phyloP scores from a whole-genome alignment of 2,113 vertebrate genomes.

The Hypocryptadius cinnamomeus region DNA sequence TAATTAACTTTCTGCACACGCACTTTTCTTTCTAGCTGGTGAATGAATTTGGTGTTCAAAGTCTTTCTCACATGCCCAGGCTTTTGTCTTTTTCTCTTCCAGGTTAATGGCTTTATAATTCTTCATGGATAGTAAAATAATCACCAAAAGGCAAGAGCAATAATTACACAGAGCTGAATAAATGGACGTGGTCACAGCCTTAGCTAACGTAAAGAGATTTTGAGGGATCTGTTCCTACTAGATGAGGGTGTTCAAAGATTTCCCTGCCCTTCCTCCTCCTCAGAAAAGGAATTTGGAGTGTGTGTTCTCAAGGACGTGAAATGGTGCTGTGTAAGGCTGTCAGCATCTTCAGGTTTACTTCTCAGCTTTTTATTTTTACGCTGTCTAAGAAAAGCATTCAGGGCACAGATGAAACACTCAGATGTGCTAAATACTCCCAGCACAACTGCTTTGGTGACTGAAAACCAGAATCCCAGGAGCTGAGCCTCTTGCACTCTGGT shows the following conservation, averaged over 20 bases:
- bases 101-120: conserved; percentile 1
- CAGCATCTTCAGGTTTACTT: not conserved
- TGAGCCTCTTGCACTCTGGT: fast-evolving
- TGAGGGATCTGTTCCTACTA: not conserved
- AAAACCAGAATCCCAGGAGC: not conserved
- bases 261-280: not conserved
- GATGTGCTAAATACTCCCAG: not conserved
- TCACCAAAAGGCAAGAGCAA: not conserved
- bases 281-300: not conserved
- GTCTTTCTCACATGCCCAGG: not conserved
- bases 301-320: not conserved
- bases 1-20: not conserved
- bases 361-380: not conserved
- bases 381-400: not conserved
- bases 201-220: not conserved
- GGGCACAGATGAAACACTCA: not conserved
- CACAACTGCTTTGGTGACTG: not conserved
- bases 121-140: conserved; percentile 6
- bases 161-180: not conserved
- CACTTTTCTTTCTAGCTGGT: not conserved
- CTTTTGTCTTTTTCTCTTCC: conserved; percentile 13
- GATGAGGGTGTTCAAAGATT: not conserved
- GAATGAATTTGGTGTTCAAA: conserved; percentile 36
- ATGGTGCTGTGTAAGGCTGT: not conserved
- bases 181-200: not conserved